Base-by-base conservation (phyloP, 2,113 vertebrate genomes). In the Dunckerocampus dactyliophorus region DNA sequence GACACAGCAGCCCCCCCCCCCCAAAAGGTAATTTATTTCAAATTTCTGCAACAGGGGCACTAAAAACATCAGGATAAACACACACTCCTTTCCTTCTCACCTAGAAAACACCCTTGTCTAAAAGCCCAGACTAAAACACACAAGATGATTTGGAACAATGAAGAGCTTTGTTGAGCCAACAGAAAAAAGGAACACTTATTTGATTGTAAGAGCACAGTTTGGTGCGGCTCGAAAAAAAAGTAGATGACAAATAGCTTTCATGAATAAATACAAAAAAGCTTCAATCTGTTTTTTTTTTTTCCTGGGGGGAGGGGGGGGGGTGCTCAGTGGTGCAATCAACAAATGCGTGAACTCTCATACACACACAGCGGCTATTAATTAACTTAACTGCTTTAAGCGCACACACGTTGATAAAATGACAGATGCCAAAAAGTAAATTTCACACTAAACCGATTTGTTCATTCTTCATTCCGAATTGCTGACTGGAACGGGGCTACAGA, bases 141-240 rank as follows among this genome's bases (percentile, higher is more conserved):
- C 46, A 77, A 67, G 62, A 52, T 22, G 59, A 12, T 64, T 70
- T 72, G 80, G 75, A 85, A 64, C 65, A 74, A 55, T 67, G 11
- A 19, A 67, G 1, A 80, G 71, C 79, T 55, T 75, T 59, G 77
- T 82, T 84, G 84, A 87, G 87, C 80, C 87, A 86, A 89, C 84
- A 88, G 82, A 82, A 85, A 87, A 92, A 94, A 94, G 88, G 89
- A 95, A 92, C 90, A 94, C 92, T 93, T 93, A 72, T 87, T 90
- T 84, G 86, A 85, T 76, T 85, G 81, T 94, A 94, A 95, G 93
- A 95, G 93, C 94, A 95, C 94, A 92, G 89, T 93, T 91, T 90
- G 94, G 93, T 93, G 89, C 84, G 83, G 90, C 89, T 83, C 85
- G 73, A 65, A 68, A 80, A 81, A 47, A 66, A 69, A 71, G 80